These are phyloP conservation scores for Zalophus californianus DNA, from an alignment of 2,797 vertebrate species.

Conservation along the genomic window DNA sequence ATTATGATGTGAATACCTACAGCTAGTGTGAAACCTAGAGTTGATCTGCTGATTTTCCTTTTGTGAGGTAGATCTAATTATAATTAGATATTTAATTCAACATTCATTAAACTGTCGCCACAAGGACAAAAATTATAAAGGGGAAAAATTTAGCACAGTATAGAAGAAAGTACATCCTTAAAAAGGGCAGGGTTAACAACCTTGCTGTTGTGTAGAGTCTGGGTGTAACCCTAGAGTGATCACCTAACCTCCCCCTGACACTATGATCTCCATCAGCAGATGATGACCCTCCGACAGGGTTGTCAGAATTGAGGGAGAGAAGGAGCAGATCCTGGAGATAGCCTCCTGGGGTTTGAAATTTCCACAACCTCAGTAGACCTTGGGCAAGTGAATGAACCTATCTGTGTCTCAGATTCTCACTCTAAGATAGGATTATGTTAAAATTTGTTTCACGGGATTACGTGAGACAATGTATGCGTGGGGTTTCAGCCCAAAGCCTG, in stretches of 20 bases:
- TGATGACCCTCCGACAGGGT: not conserved
- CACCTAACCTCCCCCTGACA: not conserved
- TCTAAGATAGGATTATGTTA: not conserved
- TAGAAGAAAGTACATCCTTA: constrained; percentile 11
- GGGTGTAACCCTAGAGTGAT: not conserved
- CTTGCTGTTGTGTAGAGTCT: not conserved
- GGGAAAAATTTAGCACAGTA: not conserved
- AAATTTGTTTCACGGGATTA: not conserved
- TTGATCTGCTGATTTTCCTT: constrained; percentile 56
- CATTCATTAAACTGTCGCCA: constrained; percentile 55
- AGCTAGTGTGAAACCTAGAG: not conserved
- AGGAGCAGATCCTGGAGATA: not conserved
- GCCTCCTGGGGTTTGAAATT: not conserved
- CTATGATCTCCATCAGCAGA: not conserved
- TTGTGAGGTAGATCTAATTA: constrained; percentile 52
- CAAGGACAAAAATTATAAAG: constrained; percentile 51
- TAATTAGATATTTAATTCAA: constrained; percentile 55
- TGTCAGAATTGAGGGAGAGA: not conserved
- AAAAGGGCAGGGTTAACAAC: not conserved
- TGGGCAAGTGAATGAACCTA: not conserved
- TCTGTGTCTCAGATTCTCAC: not conserved
- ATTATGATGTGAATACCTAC: not conserved
- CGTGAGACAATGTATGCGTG: too few species aligned
- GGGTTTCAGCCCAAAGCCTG: not conserved
- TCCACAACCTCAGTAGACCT: not conserved